Conservation (phyloP, 2,888 invertebrate species). For the Drosophila rubida region DNA sequence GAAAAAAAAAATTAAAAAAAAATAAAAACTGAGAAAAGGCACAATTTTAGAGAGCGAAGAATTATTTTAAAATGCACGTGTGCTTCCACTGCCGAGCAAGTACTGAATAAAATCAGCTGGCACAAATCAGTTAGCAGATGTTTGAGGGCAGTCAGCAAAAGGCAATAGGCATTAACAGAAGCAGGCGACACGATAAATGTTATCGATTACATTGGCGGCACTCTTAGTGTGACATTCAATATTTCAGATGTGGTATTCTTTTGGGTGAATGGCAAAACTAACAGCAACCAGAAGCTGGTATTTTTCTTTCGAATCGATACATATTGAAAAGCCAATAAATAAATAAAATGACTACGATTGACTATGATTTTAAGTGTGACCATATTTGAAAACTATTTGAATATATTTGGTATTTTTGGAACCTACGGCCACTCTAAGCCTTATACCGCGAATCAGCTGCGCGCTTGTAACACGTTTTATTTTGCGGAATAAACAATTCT, state of each 20-base stretch:
- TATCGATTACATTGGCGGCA: conserved; percentile 7
- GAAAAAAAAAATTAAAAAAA: background rate
- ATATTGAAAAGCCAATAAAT: too few species aligned
- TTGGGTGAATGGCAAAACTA: too few species aligned
- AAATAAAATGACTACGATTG: too few species aligned
- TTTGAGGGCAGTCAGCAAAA: too few species aligned
- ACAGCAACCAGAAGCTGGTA: too few species aligned
- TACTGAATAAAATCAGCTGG: background rate
- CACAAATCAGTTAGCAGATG: background rate
- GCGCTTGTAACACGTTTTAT: conserved; percentile 29
- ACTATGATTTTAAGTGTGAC: too few species aligned
- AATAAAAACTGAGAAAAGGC: background rate
- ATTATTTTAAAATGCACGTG: conserved; percentile 46
- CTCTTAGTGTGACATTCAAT: too few species aligned
- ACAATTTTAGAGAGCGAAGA: background rate
- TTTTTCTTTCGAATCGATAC: too few species aligned
- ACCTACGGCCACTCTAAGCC: background rate
- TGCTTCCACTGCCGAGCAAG: conserved; percentile 7
- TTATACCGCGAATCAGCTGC: conserved; percentile 1
- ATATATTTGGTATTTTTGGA: background rate
- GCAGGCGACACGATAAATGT: too few species aligned
- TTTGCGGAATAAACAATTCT: background rate
- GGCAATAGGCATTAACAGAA: background rate
- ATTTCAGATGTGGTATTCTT: too few species aligned
- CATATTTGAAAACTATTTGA: too few species aligned